Base-by-base conservation (phyloP, 2,797 vertebrate genomes). In the Spondyliosoma cantharus region DNA sequence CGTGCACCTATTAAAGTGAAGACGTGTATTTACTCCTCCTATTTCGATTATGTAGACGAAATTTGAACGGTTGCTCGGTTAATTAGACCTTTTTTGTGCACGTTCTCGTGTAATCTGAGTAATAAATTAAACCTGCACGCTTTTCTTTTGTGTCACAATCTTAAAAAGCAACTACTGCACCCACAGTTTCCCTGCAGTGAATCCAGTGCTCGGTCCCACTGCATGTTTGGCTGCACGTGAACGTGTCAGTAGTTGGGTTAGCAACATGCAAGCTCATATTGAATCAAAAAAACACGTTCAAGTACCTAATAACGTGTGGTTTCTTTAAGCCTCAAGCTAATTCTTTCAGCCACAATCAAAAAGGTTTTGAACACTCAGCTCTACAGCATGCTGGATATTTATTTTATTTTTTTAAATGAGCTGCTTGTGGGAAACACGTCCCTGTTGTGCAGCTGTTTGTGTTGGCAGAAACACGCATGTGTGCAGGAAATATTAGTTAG, bases 101-200 rank as follows among this genome's bases (percentile, higher is more conserved):
- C 19, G 22, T n/a, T 57, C 16, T 29, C 25, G 3, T 37, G 57
- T 7, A 14, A 22, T 45, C 4, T 66, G 3, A 24, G 14, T 49
- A 54, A 50, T 63, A 25, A 48, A 74, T 15, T 52, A 3, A 17
- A 49, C 71, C 22, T 56, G 42, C 12, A 37, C 27, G 45, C 14
- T 29, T 67, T 29, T 64, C 3, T 32, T 32, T 32, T 32, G 32
- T 32, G 32, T 7, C 1, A 32, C 32, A 32, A 7, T 22, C 50
- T 19, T 56, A 13, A 61, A 32, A 64, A 48, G 14, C 58, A 65
- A 29, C 25, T 65, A 5, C n/a, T 77, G 48, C 52, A 49, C 9
- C 16, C 46, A 70, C 0, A 13, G 32, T 16, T 5, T 45, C 22
- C 52, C 65, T 74, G 56, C 52, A 71, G 61, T 29, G 64, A 22